phyloP scores from a whole-genome alignment of 2,797 vertebrate genomes.

The Lagodon rhomboides region DNA sequence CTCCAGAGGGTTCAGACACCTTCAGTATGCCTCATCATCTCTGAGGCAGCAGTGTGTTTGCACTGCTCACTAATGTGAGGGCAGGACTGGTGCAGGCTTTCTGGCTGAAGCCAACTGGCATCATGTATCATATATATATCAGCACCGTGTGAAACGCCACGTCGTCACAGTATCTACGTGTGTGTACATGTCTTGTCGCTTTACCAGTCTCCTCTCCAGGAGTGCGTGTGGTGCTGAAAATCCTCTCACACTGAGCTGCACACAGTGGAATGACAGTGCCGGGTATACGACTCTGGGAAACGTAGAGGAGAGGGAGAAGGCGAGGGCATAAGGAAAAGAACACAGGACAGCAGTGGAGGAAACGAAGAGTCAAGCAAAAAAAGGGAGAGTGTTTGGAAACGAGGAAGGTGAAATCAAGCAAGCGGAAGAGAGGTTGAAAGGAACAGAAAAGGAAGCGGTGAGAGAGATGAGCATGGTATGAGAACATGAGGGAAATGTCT shows the following conservation, averaged over 20 bases:
- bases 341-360: conserved; percentile 30
- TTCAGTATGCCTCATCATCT: conserved; percentile 38
- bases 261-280: conserved; percentile 90
- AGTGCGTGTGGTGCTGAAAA: conserved; percentile 92
- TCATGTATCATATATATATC: conserved; percentile 1
- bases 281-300: conserved; percentile 86
- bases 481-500: conserved; percentile 65
- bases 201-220: conserved; percentile 91
- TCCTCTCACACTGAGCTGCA: conserved; percentile 92
- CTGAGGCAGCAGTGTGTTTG: conserved; percentile 17
- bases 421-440: conserved; percentile 33
- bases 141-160: background rate
- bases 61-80: background rate
- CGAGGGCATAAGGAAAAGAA: conserved; percentile 18
- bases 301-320: conserved; percentile 49
- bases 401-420: conserved; percentile 23
- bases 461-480: conserved; percentile 58
- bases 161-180: conserved; percentile 22
- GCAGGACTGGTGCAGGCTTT: background rate
- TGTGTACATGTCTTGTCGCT: conserved; percentile 66
- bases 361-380: conserved; percentile 23
- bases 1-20: conserved; percentile 43
- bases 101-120: background rate
- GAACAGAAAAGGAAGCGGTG: conserved; percentile 29
- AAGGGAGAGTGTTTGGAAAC: background rate